Percentiles rank a stretch among this genome's conserved stretches.
phyloP scores from a whole-genome alignment of 2,113 vertebrate species.

The Paratilapia polleni region DNA sequence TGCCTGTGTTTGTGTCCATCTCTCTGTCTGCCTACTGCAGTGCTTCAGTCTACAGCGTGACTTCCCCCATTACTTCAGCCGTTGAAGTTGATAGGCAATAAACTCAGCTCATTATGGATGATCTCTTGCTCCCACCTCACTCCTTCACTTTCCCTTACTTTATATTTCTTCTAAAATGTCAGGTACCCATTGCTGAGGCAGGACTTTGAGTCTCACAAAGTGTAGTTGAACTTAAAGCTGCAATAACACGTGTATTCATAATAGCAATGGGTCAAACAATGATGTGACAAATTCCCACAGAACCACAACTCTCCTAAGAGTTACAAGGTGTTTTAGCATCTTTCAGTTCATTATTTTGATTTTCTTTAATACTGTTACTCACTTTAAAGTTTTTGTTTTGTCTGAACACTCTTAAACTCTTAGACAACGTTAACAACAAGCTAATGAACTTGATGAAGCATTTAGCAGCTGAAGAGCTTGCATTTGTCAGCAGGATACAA shows the following conservation, averaged over 20 bases:
- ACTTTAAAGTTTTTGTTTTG: not conserved
- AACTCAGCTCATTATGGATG: slow-evolving; percentile 51
- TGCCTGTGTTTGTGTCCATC: slow-evolving; percentile 24
- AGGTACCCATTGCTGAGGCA: not conserved
- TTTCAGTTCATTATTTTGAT: not conserved
- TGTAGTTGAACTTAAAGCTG: not conserved
- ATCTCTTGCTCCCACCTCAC: slow-evolving; percentile 25
- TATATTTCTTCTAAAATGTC: slow-evolving; percentile 42
- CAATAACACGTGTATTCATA: not conserved
- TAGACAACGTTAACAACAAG: not conserved
- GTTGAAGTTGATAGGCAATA: slow-evolving; percentile 51
- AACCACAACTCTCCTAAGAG: not conserved
- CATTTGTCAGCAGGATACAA: not conserved
- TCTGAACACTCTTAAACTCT: not conserved
- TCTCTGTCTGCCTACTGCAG: slow-evolving; percentile 17
- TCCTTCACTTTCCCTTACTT: not conserved
- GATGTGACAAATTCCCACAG: not conserved
- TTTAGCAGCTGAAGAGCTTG: not conserved
- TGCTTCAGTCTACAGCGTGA: slow-evolving; percentile 27
- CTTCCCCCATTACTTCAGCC: slow-evolving; percentile 39
- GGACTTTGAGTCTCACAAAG: not conserved
- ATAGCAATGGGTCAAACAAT: not conserved
- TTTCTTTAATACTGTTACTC: not conserved
- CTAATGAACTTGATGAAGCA: not conserved
- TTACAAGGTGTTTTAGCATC: not conserved